A percentile compares a stretch with the other conserved stretches of the same genome.
phyloP scores from a whole-genome alignment of 2,888 invertebrate genomes.

The Gerris lacustris region DNA sequence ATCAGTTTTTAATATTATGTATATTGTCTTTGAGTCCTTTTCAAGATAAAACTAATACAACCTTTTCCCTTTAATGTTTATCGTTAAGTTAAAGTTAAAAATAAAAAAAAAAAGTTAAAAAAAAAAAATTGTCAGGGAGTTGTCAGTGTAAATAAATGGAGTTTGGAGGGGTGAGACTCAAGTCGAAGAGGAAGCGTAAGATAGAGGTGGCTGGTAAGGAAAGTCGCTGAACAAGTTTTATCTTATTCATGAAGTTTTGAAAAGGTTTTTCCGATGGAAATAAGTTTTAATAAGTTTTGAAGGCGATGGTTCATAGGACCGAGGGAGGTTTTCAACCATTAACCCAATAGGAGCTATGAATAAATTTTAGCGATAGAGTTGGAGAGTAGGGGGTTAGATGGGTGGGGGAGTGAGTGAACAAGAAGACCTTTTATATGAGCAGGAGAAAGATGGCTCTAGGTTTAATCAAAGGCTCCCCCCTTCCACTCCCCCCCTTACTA shows the following conservation, averaged over 20 bases:
- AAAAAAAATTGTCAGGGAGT: no score
- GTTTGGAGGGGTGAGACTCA: background rate
- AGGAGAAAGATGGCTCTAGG: background rate
- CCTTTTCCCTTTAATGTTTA: no score
- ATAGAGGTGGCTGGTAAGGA: no score
- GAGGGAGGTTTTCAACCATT: background rate
- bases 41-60: no score
- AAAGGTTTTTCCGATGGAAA: background rate
- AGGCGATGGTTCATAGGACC: background rate
- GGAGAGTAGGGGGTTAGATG: background rate
- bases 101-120: no score
- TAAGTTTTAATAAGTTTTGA: slow-evolving; percentile 1
- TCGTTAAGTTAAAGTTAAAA: no score
- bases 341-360: slow-evolving; percentile 5
- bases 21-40: no score
- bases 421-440: background rate
- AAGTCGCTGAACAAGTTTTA: background rate
- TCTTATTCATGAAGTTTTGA: slow-evolving; percentile 2
- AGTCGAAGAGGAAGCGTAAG: no score
- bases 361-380: background rate
- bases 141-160: background rate
- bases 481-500: no score
- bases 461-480: no score
- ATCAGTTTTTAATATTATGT: no score
- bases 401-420: background rate